These are phyloP conservation scores for Dolichopus griseipennis DNA, from an alignment of 2,888 invertebrate species.

Conservation along the genomic window DNA sequence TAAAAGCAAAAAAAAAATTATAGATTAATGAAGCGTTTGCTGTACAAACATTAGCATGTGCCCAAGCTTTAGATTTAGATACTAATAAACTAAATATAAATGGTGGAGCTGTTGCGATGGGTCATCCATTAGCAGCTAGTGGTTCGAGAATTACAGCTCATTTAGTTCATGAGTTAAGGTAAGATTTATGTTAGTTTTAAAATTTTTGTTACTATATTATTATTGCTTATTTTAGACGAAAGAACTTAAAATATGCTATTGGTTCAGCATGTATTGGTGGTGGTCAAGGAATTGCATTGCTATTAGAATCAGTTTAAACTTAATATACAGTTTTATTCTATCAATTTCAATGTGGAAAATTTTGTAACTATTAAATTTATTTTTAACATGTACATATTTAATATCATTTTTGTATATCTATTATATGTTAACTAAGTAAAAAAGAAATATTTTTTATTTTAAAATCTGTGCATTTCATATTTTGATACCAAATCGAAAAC, in stretches of 20 bases:
- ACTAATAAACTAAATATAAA: constrained; percentile 82
- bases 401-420: not conserved
- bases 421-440: not conserved
- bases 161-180: constrained; percentile 85
- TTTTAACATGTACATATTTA: not conserved
- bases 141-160: constrained; percentile 88
- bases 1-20: constrained; percentile 16
- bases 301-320: constrained; percentile 66
- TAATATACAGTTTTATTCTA: constrained; percentile 7
- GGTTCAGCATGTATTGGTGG: constrained; percentile 98
- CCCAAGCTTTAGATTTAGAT: constrained; percentile 80
- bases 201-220: constrained; percentile 7
- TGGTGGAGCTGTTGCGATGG: constrained; percentile 93
- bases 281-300: constrained; percentile 92
- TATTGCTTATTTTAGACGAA: constrained; percentile 53
- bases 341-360: too few relatives aligned
- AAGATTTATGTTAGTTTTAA: constrained; percentile 25
- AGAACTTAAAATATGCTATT: constrained; percentile 74
- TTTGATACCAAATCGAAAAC: too few relatives aligned
- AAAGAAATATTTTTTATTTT: too few relatives aligned
- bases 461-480: too few relatives aligned
- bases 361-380: too few relatives aligned
- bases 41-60: constrained; percentile 87
- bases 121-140: constrained; percentile 95
- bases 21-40: constrained; percentile 98